phyloP scores from a whole-genome alignment of 2,888 invertebrate species.

The Drosophila mercatorum region DNA sequence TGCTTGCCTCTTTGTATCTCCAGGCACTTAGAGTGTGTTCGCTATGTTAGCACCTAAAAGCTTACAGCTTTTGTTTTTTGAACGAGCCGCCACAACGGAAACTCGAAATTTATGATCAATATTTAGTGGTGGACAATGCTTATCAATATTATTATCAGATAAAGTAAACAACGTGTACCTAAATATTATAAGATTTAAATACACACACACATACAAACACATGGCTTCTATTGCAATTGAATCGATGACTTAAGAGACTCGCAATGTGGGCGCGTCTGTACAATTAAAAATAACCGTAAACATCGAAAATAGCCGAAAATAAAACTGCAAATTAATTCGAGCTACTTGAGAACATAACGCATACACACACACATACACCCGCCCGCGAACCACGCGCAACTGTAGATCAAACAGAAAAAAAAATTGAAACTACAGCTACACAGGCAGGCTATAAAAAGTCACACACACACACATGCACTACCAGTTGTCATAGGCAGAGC shows the following conservation, averaged over 20 bases:
- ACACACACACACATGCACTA: slow-evolving; percentile 16
- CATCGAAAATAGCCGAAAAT: slow-evolving; percentile 46
- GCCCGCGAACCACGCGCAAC: slow-evolving; percentile 71
- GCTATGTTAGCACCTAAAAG: slow-evolving; percentile 10
- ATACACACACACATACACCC: slow-evolving; percentile 16
- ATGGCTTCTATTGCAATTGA: slow-evolving; percentile 11
- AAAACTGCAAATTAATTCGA: slow-evolving; percentile 46
- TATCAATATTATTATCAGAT: slow-evolving; percentile 26
- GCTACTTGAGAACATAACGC: slow-evolving; percentile 36
- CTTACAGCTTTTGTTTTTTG: slow-evolving; percentile 11
- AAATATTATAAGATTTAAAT: not conserved
- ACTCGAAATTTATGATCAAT: slow-evolving; percentile 18
- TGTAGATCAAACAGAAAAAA: slow-evolving; percentile 56
- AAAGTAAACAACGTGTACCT: not conserved
- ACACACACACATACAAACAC: not conserved
- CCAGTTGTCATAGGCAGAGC: not conserved
- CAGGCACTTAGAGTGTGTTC: slow-evolving; percentile 1
- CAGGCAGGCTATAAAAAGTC: slow-evolving; percentile 50
- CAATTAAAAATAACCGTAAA: slow-evolving; percentile 52
- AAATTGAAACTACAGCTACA: slow-evolving; percentile 32
- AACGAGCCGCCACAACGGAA: slow-evolving; percentile 25
- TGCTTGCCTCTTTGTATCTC: slow-evolving; percentile 3
- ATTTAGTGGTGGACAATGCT: slow-evolving; percentile 1
- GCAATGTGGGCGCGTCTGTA: slow-evolving; percentile 44
- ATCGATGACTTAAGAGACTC: slow-evolving; percentile 42